A percentile compares a stretch with the other conserved stretches of the same genome.
These are phyloP conservation scores for Gnatocerus cornutus DNA, from an alignment of 2,888 invertebrate species.

Conservation along the genomic window DNA sequence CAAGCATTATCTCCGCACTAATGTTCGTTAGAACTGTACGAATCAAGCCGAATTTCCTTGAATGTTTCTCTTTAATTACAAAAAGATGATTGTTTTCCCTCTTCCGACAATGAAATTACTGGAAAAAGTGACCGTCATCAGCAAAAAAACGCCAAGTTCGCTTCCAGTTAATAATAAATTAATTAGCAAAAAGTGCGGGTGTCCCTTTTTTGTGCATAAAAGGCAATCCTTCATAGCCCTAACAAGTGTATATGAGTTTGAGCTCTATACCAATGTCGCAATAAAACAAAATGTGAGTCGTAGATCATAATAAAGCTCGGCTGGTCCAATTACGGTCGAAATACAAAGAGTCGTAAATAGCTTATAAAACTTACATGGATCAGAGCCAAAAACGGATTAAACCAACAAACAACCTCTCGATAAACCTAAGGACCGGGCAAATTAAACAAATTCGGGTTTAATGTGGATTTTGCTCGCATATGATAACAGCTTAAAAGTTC, in stretches of 20 bases:
- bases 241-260: conserved; percentile 39
- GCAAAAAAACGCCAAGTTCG: conserved; percentile 4
- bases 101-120: neutral
- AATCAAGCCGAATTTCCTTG: conserved; percentile 6
- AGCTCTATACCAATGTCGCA: conserved; percentile 27
- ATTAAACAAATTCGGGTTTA: conserved; percentile 12
- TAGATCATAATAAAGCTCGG: conserved; percentile 52
- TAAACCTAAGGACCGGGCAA: conserved; percentile 13
- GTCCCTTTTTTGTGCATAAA: conserved; percentile 29
- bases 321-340: conserved; percentile 48
- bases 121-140: conserved; percentile 8
- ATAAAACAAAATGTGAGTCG: conserved; percentile 38
- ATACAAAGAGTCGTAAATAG: conserved; percentile 51
- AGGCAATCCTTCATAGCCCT: conserved; percentile 30
- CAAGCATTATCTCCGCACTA: conserved; percentile 32
- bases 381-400: conserved; percentile 42
- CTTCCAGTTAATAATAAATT: conserved; percentile 18
- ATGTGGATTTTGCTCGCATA: conserved; percentile 8
- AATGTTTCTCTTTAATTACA: conserved; percentile 21
- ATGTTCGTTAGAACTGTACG: conserved; percentile 32
- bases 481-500: conserved; percentile 1
- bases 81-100: conserved; percentile 8
- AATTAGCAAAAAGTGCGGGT: conserved; percentile 29
- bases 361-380: conserved; percentile 51
- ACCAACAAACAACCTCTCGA: conserved; percentile 26